Evolutionary conservation across 2,888 invertebrate species (phyloP).

Genomic region (Scrobipalpa atriplicella): DNA sequence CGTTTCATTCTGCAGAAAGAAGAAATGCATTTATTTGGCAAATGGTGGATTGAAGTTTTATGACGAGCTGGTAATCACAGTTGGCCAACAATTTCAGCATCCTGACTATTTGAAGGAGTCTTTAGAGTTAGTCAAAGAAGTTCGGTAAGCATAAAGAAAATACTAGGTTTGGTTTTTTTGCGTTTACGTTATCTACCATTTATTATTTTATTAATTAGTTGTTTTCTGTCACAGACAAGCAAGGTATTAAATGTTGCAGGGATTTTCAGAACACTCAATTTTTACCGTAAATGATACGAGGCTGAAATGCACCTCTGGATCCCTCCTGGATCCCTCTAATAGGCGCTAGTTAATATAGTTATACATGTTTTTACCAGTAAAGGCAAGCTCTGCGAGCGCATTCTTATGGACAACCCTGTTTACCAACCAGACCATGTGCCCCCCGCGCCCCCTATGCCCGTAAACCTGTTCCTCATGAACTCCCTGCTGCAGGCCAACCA

Average conservation of each 20-base stretch:
- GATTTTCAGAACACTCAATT: no score
- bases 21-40: conserved; percentile 82
- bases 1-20: conserved; percentile 59
- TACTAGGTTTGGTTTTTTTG: background rate
- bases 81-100: conserved; percentile 82
- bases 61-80: conserved; percentile 81
- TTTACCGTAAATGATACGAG: no score
- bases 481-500: conserved; percentile 80
- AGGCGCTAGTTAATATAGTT: no score
- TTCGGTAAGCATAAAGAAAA: conserved; percentile 51
- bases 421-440: conserved; percentile 61
- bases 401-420: conserved; percentile 63
- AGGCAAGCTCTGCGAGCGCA: conserved; percentile 59
- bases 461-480: conserved; percentile 85
- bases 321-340: background rate
- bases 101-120: conserved; percentile 70
- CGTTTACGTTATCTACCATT: no score
- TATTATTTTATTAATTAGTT: no score
- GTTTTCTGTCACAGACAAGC: no score
- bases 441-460: conserved; percentile 65
- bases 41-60: conserved; percentile 74
- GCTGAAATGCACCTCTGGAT: no score
- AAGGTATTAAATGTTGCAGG: no score
- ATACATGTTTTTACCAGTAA: conserved; percentile 48
- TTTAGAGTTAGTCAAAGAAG: conserved; percentile 55